Percentiles rank a stretch among this genome's conserved stretches.
These are phyloP conservation scores for Taeniopygia guttata DNA, from an alignment of 2,797 vertebrate species.

Conservation along the genomic window DNA sequence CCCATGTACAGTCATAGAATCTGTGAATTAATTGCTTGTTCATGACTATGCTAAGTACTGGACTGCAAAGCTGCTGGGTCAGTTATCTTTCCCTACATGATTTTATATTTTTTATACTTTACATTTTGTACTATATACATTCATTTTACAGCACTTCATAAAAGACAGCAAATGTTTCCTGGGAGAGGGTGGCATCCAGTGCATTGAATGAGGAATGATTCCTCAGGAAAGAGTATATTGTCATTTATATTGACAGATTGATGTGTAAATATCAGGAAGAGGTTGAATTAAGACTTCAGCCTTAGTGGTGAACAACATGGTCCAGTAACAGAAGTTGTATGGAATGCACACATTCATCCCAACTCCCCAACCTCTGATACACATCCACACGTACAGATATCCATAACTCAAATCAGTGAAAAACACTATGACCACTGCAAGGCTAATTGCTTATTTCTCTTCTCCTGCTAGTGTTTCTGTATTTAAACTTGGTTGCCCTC, in stretches of 20 bases:
- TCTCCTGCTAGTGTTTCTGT: not conserved
- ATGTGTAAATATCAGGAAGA: not conserved
- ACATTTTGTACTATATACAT: not conserved
- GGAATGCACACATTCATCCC: not conserved
- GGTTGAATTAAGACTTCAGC: not conserved
- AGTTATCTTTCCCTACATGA: not conserved
- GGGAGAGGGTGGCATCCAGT: not conserved
- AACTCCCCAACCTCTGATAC: fast-evolving
- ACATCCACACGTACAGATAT: fast-evolving
- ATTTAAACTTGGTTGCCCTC: not conserved
- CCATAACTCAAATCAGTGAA: not conserved
- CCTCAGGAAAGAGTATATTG: not conserved
- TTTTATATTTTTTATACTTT: not conserved
- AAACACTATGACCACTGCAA: not conserved
- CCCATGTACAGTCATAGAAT: not conserved
- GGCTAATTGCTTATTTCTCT: not conserved
- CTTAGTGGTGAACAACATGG: not conserved
- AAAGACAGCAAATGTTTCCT: not conserved
- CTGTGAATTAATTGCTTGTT: not conserved
- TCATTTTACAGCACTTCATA: not conserved
- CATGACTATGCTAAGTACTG: not conserved
- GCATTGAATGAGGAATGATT: not conserved
- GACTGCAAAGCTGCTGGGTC: not conserved
- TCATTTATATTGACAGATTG: not conserved
- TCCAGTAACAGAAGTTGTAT: not conserved